Base-by-base conservation (phyloP, 2,888 invertebrate species). In the Dorcus hopei region DNA sequence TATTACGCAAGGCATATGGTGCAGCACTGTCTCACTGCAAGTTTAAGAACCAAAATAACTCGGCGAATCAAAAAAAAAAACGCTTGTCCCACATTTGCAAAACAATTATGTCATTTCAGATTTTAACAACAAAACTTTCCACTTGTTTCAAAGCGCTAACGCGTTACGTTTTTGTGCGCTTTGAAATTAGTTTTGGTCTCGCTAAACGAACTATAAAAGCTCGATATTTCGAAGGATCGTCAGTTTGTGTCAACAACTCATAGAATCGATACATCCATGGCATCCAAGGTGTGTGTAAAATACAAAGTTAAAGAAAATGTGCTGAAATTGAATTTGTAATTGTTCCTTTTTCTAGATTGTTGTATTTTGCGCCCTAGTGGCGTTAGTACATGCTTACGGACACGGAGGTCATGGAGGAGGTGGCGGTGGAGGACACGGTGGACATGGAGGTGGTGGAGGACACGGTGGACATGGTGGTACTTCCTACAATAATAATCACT, bases 391-490 rank as follows among this genome's bases (percentile, higher is more conserved):
- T 6, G 45, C 45, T 9, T 45, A 45, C 23, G 45, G 45, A 3
- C 45, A 45, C 23, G 45, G 45, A 11, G 45, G 45, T 3, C 16
- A 42, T 16, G 42, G 42, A 6, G 42, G 42, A 11, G 42, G 42
- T 9, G 42, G 42, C 6, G 42, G 42, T 8, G 42, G 42, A 42
- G 42, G 42, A 42, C 11, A 14, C n/a, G 41, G 41, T 11, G 41
- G 41, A 41, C 42, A 42, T 16, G 42, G 42, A 6, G 42, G 42
- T 14, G 11, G 14, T 19, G 14, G 45, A 9, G 45, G 45, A 45
- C 45, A 45, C 19, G 45, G 45, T 48, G 57, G 14, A 16, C 45
- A 45, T 8, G 45, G 45, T 48, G 57, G 14, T 39, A 1, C 38
- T 47, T 26, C 38, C 9, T 40, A 40, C 48, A 48, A 38, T 40